These are phyloP conservation scores for Lordiphosa collinella DNA, from an alignment of 1,140 invertebrate genomes.

Conservation along the genomic window DNA sequence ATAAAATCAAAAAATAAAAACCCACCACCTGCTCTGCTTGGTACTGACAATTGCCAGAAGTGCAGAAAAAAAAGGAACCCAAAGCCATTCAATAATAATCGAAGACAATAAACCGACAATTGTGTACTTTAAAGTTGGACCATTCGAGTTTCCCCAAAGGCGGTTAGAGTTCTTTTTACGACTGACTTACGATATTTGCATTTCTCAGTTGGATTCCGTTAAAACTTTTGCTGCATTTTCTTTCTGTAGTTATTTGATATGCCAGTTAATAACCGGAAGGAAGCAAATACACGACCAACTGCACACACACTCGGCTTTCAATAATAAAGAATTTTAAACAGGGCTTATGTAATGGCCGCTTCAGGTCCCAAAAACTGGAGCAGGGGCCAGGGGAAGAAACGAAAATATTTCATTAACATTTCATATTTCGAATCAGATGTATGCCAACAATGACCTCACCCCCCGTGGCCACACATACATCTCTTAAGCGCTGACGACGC, in stretches of 20 bases:
- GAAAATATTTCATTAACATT: conserved; percentile 62
- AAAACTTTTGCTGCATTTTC: background rate
- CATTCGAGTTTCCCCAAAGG: no score
- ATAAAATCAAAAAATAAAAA: conserved; percentile 53
- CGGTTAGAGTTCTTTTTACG: no score
- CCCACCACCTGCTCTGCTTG: conserved; percentile 29
- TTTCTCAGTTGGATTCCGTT: conserved; percentile 3
- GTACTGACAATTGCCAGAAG: background rate
- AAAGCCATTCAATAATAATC: conserved; percentile 64
- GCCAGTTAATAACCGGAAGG: conserved; percentile 43
- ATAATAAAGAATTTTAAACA: conserved; percentile 33
- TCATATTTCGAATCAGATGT: conserved; percentile 51
- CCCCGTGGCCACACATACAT: background rate
- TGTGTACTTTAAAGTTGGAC: conserved; percentile 39
- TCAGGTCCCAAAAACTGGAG: background rate
- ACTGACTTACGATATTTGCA: conserved; percentile 11
- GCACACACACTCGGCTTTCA: conserved; percentile 18
- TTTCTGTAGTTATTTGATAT: background rate
- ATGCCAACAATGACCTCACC: conserved; percentile 25
- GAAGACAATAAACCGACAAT: conserved; percentile 71
- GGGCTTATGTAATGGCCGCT: background rate
- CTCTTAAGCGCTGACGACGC: conserved; percentile 18
- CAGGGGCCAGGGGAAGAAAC: conserved; percentile 13
- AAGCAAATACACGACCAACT: conserved; percentile 23
- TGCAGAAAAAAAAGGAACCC: background rate